Evolutionary conservation across 2,113 vertebrate genomes (phyloP), one percentile per base, ranked within the genome.

Genomic region (Proteles cristata): DNA sequence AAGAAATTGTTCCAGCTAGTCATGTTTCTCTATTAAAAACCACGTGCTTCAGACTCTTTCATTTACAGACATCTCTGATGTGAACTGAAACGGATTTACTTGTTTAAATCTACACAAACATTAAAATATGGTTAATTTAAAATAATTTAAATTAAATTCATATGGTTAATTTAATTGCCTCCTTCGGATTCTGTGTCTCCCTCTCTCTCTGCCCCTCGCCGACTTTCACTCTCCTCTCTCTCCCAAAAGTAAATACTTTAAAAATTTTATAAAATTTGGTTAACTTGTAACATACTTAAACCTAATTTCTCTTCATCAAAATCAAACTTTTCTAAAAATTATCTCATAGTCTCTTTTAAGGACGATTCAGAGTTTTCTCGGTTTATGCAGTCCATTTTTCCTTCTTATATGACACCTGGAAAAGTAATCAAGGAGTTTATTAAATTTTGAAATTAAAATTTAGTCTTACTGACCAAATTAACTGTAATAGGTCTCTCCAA

Each of bases 1-100:
- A 97, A 97, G 96, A 85, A 91, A 79, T 50, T 88, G 73, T 19
- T 96, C 35, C 66, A 97, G 90, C 88, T 7, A 97, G 61, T 96
- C 69, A 95, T n/a, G 58, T 17, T 83, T 71, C 83, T 96, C 86
- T 89, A 71, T 3, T 83, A 79, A 94, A 88, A 97, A 95, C 61
- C 85, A 84, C 66, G 81, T 43, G 28, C 73, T 11, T 86, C 19
- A 87, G 76, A 77, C 90, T 31, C 53, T 95, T 58, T 58, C 26
- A 93, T 31, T 77, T 50, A 77, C 65, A 83, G 77, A 80, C 39
- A 89, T 79, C 63, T 80, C 76, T 93, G 53, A 83, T 7, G 6
- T 81, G 21, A 95, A 79, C 0, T 95, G 16, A 97, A 97, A 92
- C 16, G 5, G 2, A 96, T 69, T 88, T 86, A 48, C 17, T 92